Percentiles rank a stretch among this genome's conserved stretches.
phyloP scores from a whole-genome alignment of 2,888 invertebrate genomes.

The Phanerotoma sp. region DNA sequence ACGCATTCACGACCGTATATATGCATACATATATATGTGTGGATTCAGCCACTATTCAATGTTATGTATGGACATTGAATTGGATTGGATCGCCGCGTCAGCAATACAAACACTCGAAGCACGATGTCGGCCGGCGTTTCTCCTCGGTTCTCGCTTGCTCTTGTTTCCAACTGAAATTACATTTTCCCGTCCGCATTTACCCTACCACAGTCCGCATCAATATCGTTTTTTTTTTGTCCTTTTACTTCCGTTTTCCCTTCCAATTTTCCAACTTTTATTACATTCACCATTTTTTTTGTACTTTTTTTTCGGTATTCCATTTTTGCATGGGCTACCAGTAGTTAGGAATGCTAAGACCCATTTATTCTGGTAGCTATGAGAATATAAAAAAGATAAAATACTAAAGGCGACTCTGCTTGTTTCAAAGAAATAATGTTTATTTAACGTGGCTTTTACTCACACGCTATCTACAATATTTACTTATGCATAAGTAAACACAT shows the following conservation, averaged over 20 bases:
- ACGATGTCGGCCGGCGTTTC: constrained; percentile 53
- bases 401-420: background rate
- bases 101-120: constrained; percentile 57
- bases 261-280: constrained; percentile 24
- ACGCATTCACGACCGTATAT: constrained; percentile 6
- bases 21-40: constrained; percentile 24
- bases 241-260: constrained; percentile 20
- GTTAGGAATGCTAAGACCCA: too few species aligned
- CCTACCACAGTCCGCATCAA: constrained; percentile 33
- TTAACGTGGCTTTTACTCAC: constrained; percentile 49
- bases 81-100: constrained; percentile 57
- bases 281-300: constrained; percentile 30
- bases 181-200: constrained; percentile 41
- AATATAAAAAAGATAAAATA: background rate
- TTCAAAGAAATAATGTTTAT: constrained; percentile 38
- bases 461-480: constrained; percentile 49
- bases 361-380: background rate
- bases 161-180: constrained; percentile 57
- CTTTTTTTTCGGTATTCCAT: background rate
- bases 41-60: constrained; percentile 29
- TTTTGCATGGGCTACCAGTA: too few species aligned
- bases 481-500: constrained; percentile 47
- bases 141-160: constrained; percentile 36
- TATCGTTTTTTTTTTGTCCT: constrained; percentile 33
- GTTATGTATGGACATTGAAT: constrained; percentile 47